Conservation (phyloP, 2,888 invertebrate species). For the Drosophila neotestacea region DNA sequence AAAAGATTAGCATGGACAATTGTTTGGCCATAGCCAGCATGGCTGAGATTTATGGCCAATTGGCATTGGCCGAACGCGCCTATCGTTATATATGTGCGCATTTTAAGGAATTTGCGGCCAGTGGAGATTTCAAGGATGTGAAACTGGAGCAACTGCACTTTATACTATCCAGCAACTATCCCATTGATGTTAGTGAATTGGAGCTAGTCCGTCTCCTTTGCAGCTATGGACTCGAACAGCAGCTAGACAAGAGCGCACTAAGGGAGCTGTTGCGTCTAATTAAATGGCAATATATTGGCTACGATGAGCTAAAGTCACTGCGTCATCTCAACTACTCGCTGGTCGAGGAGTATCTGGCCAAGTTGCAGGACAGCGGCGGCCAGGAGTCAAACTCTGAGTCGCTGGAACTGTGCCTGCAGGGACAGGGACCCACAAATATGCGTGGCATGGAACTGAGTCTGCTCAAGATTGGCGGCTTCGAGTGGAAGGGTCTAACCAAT, state of each 20-base stretch:
- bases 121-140: constrained; percentile 87
- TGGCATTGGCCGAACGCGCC: constrained; percentile 87
- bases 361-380: constrained; percentile 15
- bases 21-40: constrained; percentile 90
- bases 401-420: constrained; percentile 16
- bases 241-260: constrained; percentile 46
- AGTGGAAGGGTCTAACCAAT: constrained; percentile 88
- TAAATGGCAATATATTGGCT: constrained; percentile 57
- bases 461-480: constrained; percentile 90
- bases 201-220: constrained; percentile 63
- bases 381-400: constrained; percentile 1
- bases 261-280: constrained; percentile 54
- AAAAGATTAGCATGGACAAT: constrained; percentile 89
- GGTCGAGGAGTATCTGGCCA: constrained; percentile 51
- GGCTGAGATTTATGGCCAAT: constrained; percentile 89
- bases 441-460: constrained; percentile 90
- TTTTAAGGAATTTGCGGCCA: constrained; percentile 87
- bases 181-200: constrained; percentile 86
- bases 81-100: constrained; percentile 89
- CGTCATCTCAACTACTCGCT: constrained; percentile 49
- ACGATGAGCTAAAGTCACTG: constrained; percentile 47
- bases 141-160: constrained; percentile 88
- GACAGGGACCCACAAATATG: constrained; percentile 85
- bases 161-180: constrained; percentile 88
- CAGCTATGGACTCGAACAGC: constrained; percentile 53